Percentiles rank a stretch among this genome's conserved stretches.
phyloP scores from a whole-genome alignment of 2,797 vertebrate species.

The Clarias pachynema region DNA sequence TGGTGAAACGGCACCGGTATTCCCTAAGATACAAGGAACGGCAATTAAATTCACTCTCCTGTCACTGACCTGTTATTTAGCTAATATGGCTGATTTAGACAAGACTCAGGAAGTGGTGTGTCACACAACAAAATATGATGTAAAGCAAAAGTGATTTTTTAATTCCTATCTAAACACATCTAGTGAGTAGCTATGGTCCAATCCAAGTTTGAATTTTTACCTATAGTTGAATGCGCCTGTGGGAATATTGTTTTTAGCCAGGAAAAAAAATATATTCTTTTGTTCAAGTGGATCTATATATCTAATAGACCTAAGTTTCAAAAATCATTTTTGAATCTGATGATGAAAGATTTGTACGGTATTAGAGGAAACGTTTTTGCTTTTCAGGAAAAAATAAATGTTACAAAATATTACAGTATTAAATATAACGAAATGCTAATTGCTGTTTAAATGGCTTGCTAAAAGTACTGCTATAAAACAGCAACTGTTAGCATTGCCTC shows the following conservation, averaged over 20 bases:
- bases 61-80: not conserved
- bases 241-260: not conserved
- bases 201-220: not conserved
- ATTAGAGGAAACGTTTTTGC: too few relatives aligned
- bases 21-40: conserved; percentile 70
- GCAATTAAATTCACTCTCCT: not conserved
- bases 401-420: not conserved
- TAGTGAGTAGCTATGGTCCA: not conserved
- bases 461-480: not conserved
- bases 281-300: not conserved
- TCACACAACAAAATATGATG: not conserved
- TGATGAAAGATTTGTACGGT: not conserved
- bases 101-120: not conserved
- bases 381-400: not conserved
- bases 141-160: too few relatives aligned
- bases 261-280: not conserved
- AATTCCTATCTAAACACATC: not conserved
- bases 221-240: not conserved
- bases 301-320: not conserved
- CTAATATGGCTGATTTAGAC: not conserved
- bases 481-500: not conserved
- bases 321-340: not conserved
- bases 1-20: conserved; percentile 90
- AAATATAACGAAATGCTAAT: not conserved
- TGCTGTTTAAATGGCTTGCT: not conserved